Evolutionary conservation across 2,797 vertebrate species (phyloP).

Genomic region (Gymnopithys bicolor): DNA sequence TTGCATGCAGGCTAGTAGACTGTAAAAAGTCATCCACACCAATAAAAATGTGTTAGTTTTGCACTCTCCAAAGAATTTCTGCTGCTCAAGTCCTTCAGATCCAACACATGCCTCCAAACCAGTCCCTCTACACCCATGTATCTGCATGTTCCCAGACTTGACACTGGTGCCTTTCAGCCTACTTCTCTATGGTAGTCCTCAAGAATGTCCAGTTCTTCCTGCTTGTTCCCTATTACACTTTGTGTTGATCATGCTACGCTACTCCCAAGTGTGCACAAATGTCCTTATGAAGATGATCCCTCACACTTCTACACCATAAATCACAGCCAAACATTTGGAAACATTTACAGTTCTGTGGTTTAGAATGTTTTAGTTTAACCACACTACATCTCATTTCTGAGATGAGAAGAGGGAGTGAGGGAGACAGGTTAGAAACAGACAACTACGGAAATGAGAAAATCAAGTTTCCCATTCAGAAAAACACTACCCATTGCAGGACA

Average conservation of each 20-base stretch:
- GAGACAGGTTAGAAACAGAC: neutral
- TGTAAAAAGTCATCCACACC: neutral
- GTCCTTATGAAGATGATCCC: neutral
- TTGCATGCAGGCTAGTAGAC: neutral
- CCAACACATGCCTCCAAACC: neutral
- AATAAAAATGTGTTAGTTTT: neutral
- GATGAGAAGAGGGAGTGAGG: neutral
- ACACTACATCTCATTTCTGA: neutral
- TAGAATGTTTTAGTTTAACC: neutral
- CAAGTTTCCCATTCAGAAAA: neutral
- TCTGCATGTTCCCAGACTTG: neutral
- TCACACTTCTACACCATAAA: neutral
- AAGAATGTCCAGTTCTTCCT: neutral
- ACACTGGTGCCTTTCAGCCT: neutral
- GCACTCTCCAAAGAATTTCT: neutral
- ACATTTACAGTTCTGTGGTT: neutral
- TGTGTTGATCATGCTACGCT: rapidly evolving
- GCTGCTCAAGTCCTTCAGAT: neutral
- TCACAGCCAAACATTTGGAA: neutral
- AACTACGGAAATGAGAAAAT: neutral
- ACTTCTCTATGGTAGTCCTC: neutral
- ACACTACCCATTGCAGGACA: neutral
- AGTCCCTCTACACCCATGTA: neutral
- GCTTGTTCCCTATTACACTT: neutral
- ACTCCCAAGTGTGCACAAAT: neutral